These are phyloP conservation scores for Rhegmatorhina hoffmannsi DNA, from an alignment of 2,113 vertebrate species.

Conservation along the genomic window DNA sequence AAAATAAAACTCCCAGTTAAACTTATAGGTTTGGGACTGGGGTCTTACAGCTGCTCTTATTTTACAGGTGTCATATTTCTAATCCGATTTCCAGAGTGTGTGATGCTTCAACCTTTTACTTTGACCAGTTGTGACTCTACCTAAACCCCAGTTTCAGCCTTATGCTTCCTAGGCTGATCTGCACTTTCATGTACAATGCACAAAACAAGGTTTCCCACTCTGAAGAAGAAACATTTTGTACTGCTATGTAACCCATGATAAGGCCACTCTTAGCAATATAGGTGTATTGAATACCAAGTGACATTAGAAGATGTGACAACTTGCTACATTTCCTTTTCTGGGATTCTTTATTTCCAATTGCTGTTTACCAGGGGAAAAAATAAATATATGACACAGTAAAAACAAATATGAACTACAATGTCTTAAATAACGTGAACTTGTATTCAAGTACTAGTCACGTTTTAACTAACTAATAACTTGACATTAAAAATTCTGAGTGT, in stretches of 20 bases:
- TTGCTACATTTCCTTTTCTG: background rate
- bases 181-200: background rate
- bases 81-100: background rate
- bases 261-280: background rate
- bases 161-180: background rate
- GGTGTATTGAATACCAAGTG: accelerated
- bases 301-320: background rate
- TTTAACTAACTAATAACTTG: background rate
- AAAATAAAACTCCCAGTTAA: too few relatives aligned
- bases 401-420: background rate
- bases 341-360: background rate
- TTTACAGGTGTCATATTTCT: background rate
- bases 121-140: background rate
- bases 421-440: background rate
- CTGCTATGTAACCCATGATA: background rate
- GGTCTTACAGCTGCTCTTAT: background rate
- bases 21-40: too few relatives aligned
- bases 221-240: background rate
- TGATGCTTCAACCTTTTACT: background rate
- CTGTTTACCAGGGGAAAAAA: background rate
- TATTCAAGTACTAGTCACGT: background rate
- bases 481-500: background rate
- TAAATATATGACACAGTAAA: background rate
- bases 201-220: background rate
- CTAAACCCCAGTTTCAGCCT: background rate